Evolutionary conservation across 2,888 invertebrate genomes (phyloP).

Genomic region (Branchipolynoe longqiensis): DNA sequence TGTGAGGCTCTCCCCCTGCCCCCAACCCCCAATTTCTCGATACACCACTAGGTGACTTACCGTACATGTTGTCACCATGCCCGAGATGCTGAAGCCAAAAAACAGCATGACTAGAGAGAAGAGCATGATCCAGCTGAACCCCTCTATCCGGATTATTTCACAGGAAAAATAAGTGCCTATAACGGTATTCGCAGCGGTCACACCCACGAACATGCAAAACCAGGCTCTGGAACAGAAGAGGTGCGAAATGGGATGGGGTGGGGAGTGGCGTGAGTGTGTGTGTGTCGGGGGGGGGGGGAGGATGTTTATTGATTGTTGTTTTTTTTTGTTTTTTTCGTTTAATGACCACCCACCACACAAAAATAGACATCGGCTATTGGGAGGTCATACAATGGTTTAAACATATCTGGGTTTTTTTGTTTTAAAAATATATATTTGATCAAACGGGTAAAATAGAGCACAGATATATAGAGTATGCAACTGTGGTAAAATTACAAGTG

Average conservation of each 20-base stretch:
- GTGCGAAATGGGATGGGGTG: neutral
- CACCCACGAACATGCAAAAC: conserved; percentile 89
- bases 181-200: conserved; percentile 77
- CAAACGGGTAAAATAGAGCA: no score
- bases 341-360: no score
- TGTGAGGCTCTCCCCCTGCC: no score
- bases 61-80: conserved; percentile 13
- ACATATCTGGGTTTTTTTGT: no score
- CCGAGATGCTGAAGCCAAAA: conserved; percentile 15
- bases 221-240: conserved; percentile 87
- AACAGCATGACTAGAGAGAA: conserved; percentile 69
- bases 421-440: no score
- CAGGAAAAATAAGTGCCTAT: conserved; percentile 69
- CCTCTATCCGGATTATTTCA: conserved; percentile 71
- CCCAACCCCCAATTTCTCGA: neutral
- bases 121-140: conserved; percentile 76
- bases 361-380: no score
- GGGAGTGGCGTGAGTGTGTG: neutral
- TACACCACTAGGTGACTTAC: conserved; percentile 1
- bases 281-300: neutral
- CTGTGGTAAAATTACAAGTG: no score
- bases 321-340: no score
- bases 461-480: no score
- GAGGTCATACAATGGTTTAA: no score
- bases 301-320: neutral